Percentiles rank a stretch among this genome's conserved stretches.
Evolutionary conservation across 53 echinoderm and acorn worm genomes (phyloP).

Genomic region (Astropecten irregularis): DNA sequence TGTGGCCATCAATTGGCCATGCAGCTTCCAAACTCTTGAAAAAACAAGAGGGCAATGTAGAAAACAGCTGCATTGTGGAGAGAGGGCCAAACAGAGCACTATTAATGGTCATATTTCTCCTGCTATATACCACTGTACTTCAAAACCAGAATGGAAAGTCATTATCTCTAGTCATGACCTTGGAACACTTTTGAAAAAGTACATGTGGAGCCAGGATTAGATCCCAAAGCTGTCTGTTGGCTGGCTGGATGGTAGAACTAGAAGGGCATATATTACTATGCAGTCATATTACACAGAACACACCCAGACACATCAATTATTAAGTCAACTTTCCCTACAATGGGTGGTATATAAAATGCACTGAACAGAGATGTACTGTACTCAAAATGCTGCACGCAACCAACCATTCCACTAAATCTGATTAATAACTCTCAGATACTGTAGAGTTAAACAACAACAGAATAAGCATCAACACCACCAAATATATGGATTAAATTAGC

Average conservation of each 20-base stretch:
- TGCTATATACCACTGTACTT: not conserved
- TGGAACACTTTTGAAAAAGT: constrained; percentile 54
- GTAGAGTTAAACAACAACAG: too few species aligned
- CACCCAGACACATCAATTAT: too few species aligned
- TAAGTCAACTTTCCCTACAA: too few species aligned
- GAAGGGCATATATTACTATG: too few species aligned
- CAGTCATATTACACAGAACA: too few species aligned
- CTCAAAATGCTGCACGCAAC: too few species aligned
- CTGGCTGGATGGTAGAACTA: not conserved
- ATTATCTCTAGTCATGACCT: constrained; percentile 53
- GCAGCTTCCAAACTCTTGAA: constrained; percentile 49
- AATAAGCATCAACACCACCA: too few species aligned
- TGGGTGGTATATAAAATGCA: too few species aligned
- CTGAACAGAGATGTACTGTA: too few species aligned
- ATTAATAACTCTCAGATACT: too few species aligned
- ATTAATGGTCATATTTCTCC: constrained; percentile 37
- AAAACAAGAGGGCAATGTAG: constrained; percentile 44
- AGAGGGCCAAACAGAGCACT: constrained; percentile 33
- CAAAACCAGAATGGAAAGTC: constrained; percentile 53
- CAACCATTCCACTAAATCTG: too few species aligned
- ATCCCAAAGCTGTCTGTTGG: constrained; percentile 30
- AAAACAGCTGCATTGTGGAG: constrained; percentile 42
- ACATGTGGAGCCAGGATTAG: constrained; percentile 38
- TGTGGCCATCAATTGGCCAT: constrained; percentile 58
- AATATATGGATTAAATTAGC: too few species aligned